Base-by-base conservation (phyloP, 2,888 invertebrate genomes). In the Lithophane leautieri region DNA sequence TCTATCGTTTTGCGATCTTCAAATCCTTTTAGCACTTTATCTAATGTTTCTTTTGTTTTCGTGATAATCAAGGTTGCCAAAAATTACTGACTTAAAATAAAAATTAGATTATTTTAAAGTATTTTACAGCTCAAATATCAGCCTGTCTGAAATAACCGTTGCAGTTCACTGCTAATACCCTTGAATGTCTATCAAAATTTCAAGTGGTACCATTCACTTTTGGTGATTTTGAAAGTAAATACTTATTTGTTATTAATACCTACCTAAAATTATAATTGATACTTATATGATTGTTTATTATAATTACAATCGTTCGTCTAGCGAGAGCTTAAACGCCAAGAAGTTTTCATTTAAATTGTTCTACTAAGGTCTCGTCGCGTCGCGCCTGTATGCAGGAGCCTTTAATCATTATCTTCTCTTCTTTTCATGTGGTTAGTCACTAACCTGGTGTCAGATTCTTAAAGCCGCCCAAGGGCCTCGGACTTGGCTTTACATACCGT, bases 161-260 rank as follows among this genome's bases (percentile, higher is more conserved):
- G 58, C 76, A 84, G 56, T 71, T 22, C 47, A 40, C 63, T 56
- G 70, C 22, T n/a, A n/a, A 54, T 74, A 77, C 40, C 84, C 86
- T 84, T 84, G 84, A 84, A 60, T 70, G 76, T 84, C 86, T 86
- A 76, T 83, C 78, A 85, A 82, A 77, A 73, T 47, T 73, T 50
- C 16, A 40, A 68, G 8, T 19, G n/a, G 19, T 42, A 28, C 73
- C 86, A 6, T 70, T 84, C 84, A 74, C 84, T 84, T 84, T 84
- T 71, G 12, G 47, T 25, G 8, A 66, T 65, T 86, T 86, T 74
- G 70, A 83, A 70, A 79, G 73, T 58, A 70, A 79, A 70, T 58
- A 25, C 19, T n/a, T 58, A n/a, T 60, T 73, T 83, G 60, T 75
- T 63, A 22, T 54, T 22, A 34, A 40, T 54, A 73, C 19, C n/a